These are phyloP conservation scores for Pipistrellus pygmaeus DNA, from an alignment of 2,797 vertebrate species.

Conservation along the genomic window DNA sequence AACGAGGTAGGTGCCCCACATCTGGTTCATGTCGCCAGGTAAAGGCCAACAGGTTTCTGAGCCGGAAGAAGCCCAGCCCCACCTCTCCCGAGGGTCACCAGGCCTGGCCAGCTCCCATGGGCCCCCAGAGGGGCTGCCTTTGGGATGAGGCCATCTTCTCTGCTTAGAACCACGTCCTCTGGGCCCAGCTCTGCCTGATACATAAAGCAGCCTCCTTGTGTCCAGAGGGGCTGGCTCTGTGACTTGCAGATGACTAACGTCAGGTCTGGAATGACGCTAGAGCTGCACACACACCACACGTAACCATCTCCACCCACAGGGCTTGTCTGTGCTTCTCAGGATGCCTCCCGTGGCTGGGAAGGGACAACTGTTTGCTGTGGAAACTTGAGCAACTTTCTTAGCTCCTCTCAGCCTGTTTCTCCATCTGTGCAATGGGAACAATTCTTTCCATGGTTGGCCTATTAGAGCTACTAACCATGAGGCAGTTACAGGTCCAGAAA, in stretches of 20 bases:
- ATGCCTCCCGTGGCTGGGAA: not conserved
- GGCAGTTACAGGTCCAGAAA: not conserved
- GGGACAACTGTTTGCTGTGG: not conserved
- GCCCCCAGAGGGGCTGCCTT: slow-evolving; percentile 18
- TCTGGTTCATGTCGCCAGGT: slow-evolving; percentile 68
- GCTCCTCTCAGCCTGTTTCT: slow-evolving; percentile 1
- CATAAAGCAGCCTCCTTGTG: slow-evolving; percentile 34
- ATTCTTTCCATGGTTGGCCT: not conserved
- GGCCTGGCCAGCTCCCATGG: slow-evolving; percentile 61
- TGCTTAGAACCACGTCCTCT: not conserved
- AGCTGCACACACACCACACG: not conserved
- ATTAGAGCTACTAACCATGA: not conserved
- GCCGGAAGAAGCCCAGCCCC: slow-evolving; percentile 48
- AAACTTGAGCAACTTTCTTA: not conserved
- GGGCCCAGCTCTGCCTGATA: slow-evolving; percentile 30
- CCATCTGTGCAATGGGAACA: not conserved
- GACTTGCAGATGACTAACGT: slow-evolving; percentile 50
- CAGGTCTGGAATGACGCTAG: not conserved
- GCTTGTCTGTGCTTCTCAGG: not conserved
- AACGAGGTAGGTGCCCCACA: slow-evolving; percentile 34
- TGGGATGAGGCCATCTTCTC: slow-evolving; percentile 37
- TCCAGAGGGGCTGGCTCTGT: slow-evolving; percentile 25
- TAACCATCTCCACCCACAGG: not conserved
- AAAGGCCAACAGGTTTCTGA: slow-evolving; percentile 29
- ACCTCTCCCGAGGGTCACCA: slow-evolving; percentile 68